phyloP scores from a whole-genome alignment of 2,888 invertebrate species.

The Salpingus planirostris region DNA sequence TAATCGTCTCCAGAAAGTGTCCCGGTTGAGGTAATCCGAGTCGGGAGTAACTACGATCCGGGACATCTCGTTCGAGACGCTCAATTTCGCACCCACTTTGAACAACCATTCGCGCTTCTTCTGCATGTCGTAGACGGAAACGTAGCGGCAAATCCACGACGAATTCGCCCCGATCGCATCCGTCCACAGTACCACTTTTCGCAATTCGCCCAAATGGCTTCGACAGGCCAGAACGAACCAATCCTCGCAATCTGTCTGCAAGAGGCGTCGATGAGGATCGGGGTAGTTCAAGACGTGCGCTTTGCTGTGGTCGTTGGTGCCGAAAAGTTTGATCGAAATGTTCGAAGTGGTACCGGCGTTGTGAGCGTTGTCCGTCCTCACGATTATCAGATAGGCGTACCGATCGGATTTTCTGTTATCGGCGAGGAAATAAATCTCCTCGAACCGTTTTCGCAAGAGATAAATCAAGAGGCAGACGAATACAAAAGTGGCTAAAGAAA shows the following conservation, averaged over 20 bases:
- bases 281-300: constrained; percentile 24
- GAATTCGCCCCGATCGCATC: not conserved
- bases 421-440: constrained; percentile 6
- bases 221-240: constrained; percentile 23
- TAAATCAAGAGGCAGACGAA: too few species aligned
- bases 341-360: constrained; percentile 13
- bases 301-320: constrained; percentile 26
- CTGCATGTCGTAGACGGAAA: not conserved
- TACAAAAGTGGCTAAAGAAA: too few species aligned
- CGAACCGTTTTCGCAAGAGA: too few species aligned
- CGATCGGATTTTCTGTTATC: constrained; percentile 8
- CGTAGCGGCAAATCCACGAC: not conserved
- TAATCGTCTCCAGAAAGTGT: too few species aligned
- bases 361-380: constrained; percentile 8
- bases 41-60: too few species aligned
- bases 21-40: too few species aligned
- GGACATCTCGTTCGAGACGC: too few species aligned
- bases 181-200: not conserved
- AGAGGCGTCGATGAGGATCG: constrained; percentile 22
- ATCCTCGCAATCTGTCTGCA: constrained; percentile 22
- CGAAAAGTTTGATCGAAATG: constrained; percentile 4
- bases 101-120: not conserved
- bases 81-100: not conserved
- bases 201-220: not conserved
- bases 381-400: constrained; percentile 10